A percentile compares a stretch with the other conserved stretches of the same genome.
Evolutionary conservation across 2,113 vertebrate species (phyloP).

Genomic region (Sphyrna mokarran): DNA sequence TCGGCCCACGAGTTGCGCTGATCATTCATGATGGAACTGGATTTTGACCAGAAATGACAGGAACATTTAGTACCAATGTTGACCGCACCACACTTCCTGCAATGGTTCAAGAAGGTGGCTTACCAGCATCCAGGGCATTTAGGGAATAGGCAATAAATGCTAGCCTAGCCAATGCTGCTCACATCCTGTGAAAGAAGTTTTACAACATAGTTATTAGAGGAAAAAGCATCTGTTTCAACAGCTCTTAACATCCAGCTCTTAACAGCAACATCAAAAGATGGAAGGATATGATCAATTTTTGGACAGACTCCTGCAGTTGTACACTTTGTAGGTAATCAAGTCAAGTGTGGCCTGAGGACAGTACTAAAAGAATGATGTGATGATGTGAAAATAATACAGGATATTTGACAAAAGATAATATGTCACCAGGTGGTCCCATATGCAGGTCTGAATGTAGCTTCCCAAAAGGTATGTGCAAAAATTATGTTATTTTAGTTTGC

Average conservation of each 20-base stretch:
- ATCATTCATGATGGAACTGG: too few species aligned
- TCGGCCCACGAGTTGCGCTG: too few species aligned
- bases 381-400: not conserved
- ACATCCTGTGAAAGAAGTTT: too few species aligned
- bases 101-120: too few species aligned
- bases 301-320: not conserved
- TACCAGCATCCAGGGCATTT: too few species aligned
- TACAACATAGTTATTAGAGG: not conserved
- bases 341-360: not conserved
- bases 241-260: not conserved
- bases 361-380: not conserved
- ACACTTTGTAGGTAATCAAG: not conserved
- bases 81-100: too few species aligned
- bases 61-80: not conserved
- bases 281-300: not conserved
- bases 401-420: not conserved
- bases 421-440: not conserved
- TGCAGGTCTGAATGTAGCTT: not conserved
- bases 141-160: too few species aligned
- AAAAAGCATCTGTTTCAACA: not conserved
- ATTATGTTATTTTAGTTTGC: not conserved
- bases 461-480: not conserved
- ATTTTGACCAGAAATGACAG: not conserved
- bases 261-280: too few species aligned
- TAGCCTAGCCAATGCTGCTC: too few species aligned